These are phyloP conservation scores for Talpa occidentalis DNA, from an alignment of 2,113 vertebrate genomes.

Conservation along the genomic window DNA sequence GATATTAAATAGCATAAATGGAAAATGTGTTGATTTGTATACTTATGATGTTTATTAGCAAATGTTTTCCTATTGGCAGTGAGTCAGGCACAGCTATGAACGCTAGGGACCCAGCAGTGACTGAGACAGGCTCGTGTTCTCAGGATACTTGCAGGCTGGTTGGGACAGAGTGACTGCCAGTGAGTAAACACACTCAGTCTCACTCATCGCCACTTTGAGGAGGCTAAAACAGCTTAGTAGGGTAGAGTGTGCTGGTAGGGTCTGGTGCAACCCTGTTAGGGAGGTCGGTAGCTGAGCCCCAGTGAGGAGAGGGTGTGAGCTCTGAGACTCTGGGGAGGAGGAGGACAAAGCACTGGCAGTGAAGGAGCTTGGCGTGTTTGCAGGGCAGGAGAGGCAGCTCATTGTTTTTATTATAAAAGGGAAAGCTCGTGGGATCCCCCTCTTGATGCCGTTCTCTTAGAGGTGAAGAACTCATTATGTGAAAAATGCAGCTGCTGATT, in stretches of 20 bases:
- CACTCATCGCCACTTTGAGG: neutral
- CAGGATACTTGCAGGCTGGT: neutral
- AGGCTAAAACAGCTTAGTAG: neutral
- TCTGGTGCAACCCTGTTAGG: neutral
- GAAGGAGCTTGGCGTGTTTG: neutral
- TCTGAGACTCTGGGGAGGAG: neutral
- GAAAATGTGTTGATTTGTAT: neutral
- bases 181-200: neutral
- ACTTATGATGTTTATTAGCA: neutral
- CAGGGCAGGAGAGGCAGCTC: neutral
- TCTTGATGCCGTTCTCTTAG: neutral
- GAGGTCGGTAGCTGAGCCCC: accelerated
- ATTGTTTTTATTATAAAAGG: neutral
- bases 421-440: neutral
- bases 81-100: neutral
- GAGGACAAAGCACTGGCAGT: neutral
- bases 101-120: neutral
- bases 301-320: neutral
- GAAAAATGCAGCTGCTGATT: neutral
- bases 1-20: neutral
- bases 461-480: neutral
- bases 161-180: neutral
- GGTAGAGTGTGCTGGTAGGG: neutral
- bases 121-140: neutral
- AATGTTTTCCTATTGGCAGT: neutral